phyloP scores from a whole-genome alignment of 1,140 invertebrate species.

The Bombus superbus region DNA sequence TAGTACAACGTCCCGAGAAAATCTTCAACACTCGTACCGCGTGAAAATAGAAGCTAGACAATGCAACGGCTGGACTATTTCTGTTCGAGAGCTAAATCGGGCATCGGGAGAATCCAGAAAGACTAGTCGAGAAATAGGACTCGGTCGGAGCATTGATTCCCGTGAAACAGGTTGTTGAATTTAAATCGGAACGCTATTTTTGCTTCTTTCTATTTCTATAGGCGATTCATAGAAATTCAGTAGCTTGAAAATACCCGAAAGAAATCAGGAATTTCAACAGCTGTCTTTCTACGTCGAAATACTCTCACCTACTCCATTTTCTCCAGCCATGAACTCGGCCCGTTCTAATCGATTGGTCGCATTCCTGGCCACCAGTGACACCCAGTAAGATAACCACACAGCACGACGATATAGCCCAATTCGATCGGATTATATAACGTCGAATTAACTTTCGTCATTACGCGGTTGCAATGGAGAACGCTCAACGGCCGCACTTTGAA shows the following conservation, averaged over 20 bases:
- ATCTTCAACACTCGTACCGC: not conserved
- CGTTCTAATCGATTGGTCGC: conserved; percentile 35
- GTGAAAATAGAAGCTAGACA: conserved; percentile 13
- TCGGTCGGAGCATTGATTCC: not conserved
- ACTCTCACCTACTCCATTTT: not conserved
- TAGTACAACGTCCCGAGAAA: not conserved
- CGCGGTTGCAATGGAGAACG: not conserved
- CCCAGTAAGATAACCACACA: conserved; percentile 18
- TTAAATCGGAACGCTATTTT: not conserved
- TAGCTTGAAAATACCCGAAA: not conserved
- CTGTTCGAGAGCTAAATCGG: not conserved
- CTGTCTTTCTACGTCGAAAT: not conserved
- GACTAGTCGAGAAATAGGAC: not conserved
- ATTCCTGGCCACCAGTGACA: conserved; percentile 18
- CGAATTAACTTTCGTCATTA: conserved; percentile 9
- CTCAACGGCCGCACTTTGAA: not conserved
- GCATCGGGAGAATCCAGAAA: not conserved
- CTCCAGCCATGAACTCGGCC: not conserved
- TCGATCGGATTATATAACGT: conserved; percentile 17
- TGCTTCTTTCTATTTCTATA: not conserved
- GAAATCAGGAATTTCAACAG: not conserved
- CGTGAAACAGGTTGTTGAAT: not conserved
- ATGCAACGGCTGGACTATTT: conserved; percentile 10
- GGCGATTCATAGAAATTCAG: not conserved
- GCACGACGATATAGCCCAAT: conserved; percentile 1